Conservation (phyloP, 2,888 invertebrate genomes). For the Vesta saturnalis region DNA sequence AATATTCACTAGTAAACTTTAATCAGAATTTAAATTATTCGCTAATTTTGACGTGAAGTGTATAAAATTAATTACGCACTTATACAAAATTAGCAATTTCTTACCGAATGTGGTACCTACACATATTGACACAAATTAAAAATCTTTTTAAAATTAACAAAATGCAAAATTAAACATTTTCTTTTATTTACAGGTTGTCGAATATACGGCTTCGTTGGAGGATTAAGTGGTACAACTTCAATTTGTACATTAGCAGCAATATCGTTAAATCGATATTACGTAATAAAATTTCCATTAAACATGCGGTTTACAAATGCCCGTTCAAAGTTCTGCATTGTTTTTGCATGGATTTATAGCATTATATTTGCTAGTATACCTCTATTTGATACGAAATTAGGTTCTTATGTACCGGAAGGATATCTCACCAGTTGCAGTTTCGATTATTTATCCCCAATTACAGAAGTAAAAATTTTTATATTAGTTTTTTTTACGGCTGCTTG, state of each 20-base stretch:
- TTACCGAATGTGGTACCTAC: too few relatives aligned
- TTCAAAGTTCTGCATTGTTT: constrained; percentile 69
- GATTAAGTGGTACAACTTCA: constrained; percentile 81
- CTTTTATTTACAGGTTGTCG: constrained; percentile 70
- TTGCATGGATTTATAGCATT: constrained; percentile 80
- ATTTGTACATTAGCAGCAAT: constrained; percentile 84
- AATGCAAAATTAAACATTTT: neutral
- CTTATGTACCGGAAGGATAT: constrained; percentile 85
- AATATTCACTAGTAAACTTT: too few relatives aligned
- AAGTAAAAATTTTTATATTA: constrained; percentile 75
- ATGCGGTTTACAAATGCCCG: constrained; percentile 70
- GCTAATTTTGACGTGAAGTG: too few relatives aligned
- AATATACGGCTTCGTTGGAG: constrained; percentile 83
- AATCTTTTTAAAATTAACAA: neutral
- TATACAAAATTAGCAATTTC: too few relatives aligned
- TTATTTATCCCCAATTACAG: constrained; percentile 74
- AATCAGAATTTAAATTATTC: too few relatives aligned
- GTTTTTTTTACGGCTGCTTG: constrained; percentile 80
- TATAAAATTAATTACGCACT: too few relatives aligned
- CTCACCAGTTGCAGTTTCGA: constrained; percentile 88
- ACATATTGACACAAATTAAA: too few relatives aligned
- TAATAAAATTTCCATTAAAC: constrained; percentile 81
- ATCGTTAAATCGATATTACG: constrained; percentile 83
- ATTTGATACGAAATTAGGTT: constrained; percentile 74
- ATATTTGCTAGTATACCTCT: constrained; percentile 77